Percentiles rank a stretch among this genome's conserved stretches.
phyloP scores from a whole-genome alignment of 2,888 invertebrate species.

The Caenorhabditis sp. region DNA sequence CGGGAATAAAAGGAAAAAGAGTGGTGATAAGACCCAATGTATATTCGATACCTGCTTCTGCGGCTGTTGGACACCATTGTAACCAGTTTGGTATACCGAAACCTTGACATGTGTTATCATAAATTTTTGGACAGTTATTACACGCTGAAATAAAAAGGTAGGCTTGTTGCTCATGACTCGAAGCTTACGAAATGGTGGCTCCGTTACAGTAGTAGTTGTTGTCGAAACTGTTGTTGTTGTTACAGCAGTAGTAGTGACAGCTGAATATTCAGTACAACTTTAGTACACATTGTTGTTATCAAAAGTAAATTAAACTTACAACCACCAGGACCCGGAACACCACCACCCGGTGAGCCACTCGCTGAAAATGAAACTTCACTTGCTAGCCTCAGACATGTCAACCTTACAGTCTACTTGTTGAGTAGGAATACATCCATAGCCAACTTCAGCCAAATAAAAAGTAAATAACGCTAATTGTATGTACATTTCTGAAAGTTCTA shows the following conservation, averaged over 20 bases:
- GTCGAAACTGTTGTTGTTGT: constrained; percentile 18
- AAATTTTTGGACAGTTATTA: constrained; percentile 36
- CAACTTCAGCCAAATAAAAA: neutral
- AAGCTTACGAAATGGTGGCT: constrained; percentile 26
- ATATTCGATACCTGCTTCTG: constrained; percentile 26
- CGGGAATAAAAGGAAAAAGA: constrained; percentile 3
- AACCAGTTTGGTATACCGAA: constrained; percentile 6
- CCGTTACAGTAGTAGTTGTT: constrained; percentile 30
- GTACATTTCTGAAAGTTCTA: neutral
- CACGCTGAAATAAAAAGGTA: constrained; percentile 47
- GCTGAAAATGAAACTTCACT: neutral
- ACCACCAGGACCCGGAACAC: neutral
- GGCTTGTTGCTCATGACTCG: neutral
- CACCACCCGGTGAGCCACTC: neutral
- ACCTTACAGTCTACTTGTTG: constrained; percentile 25
- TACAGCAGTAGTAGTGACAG: neutral
- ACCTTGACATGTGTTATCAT: constrained; percentile 29
- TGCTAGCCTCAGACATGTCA: neutral
- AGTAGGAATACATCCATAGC: constrained; percentile 2
- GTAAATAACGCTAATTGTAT: neutral
- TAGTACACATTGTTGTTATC: neutral
- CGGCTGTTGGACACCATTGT: constrained; percentile 26
- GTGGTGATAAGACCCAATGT: neutral
- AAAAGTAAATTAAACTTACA: no score
- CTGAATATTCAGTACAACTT: neutral